Base-by-base conservation (phyloP, 2,797 vertebrate species). In the Dallia pectoralis region DNA sequence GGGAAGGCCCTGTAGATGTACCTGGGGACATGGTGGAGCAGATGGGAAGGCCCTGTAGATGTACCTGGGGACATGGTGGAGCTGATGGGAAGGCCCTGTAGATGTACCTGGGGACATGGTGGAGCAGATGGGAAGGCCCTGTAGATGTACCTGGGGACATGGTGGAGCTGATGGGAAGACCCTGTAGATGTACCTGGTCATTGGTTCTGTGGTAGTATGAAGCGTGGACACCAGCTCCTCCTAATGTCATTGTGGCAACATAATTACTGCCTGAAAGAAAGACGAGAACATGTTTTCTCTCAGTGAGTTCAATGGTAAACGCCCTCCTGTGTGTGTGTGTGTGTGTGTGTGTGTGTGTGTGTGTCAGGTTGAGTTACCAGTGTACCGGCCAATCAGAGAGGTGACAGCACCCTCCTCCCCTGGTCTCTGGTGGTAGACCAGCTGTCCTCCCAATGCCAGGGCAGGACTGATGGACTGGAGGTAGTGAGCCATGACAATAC, bases 131-230 rank as follows among this genome's bases (percentile, higher is more conserved):
- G 53, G 22, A 59, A 25, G 22, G 53, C n/a, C n/a, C n/a, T n/a
- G n/a, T n/a, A n/a, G n/a, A n/a, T n/a, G n/a, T n/a, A n/a, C n/a
- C 61, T 63, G n/a, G 33, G 33, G 33, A 33, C 16, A 16, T 25
- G 22, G n/a, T 25, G 9, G 53, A 12, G 53, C n/a, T 27, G 22
- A 59, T 25, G 25, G 53, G 22, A 59, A 25, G 22, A 22, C 53
- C 25, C 25, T 18, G 62, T 64, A 18, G 14, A 29, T 8, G 3
- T 90, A 97, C 96, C 95, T 97, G 96, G 59, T 97, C 95, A 16
- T 94, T 97, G 71, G 96, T 95, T 93, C 93, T 96, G 89, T 97
- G 96, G 86, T 97, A 97, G 77, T 97, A 97, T 0, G 96, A 95
- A 0, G 96, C 96, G n/a, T 97, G 96, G 73, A 93, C 95, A 77